Evolutionary conservation across 2,797 vertebrate species (phyloP), one percentile per base, ranked within the genome.

Genomic region (Anguilla obscura): DNA sequence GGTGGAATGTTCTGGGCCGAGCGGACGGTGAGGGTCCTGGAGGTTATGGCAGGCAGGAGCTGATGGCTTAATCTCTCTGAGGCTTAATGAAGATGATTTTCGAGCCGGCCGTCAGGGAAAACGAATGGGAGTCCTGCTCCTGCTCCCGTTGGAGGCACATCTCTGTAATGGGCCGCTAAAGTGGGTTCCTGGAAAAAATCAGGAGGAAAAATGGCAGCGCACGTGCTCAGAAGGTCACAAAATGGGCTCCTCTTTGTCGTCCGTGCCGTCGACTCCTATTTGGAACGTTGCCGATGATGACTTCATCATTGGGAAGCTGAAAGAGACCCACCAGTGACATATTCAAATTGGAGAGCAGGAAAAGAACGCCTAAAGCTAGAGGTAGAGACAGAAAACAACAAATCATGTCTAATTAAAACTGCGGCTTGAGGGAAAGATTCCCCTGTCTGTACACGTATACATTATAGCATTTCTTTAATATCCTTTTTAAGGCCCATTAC

Each of bases 51-150:
- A 48, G 48, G 30, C 66, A 66, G 84, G 21, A 50, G 79, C 92
- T 91, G 33, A 88, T 88, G 90, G 85, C 89, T 89, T 89, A 88
- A 91, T 87, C 86, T 87, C 86, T 33, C 85, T 86, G 48, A 76
- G 74, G 27, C 85, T 86, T 93, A 94, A 94, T 91, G 88, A 95
- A 94, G 90, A 91, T 90, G 89, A 89, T 94, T 94, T 92, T 27
- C 92, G 92, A 90, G 89, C 90, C 24, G 45, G 7, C 45, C 40
- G 40, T 50, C 24, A 82, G 79, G 79, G 88, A 90, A 92, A 93
- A 94, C 93, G 92, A 94, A 93, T 92, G 89, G 92, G 89, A 91
- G 76, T 76, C 79, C 91, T 90, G 92, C 92, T 91, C 89, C 88
- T 8, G 90, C 89, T 89, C 90, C 88, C 71, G 60, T 85, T 90